Evolutionary conservation across 2,113 vertebrate genomes (phyloP), one percentile per base, ranked within the genome.

Genomic region (Pedionomus torquatus): DNA sequence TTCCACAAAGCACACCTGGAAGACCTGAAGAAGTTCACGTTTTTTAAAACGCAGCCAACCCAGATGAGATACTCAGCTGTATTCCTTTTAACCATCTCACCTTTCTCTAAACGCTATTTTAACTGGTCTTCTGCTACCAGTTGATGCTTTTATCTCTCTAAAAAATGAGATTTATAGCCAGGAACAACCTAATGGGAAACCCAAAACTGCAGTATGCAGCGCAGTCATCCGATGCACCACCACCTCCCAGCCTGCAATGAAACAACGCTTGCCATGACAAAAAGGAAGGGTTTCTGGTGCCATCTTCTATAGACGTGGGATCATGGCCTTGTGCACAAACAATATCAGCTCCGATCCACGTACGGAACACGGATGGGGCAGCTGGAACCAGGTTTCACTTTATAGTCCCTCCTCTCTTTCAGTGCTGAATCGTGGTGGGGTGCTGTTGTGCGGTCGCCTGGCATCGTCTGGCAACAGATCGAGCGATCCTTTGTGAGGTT

Each of bases 1-100:
- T 44, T 28, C 48, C 52, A 33, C 41, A 13, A 54, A 82, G 37
- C 0, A 0, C 0, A 33, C 46, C 0, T 26, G 60, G 64, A 69
- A 66, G 51, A 84, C 12, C 37, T 58, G 39, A 57, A 61, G 68
- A 25, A 75, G 20, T 26, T 84, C 26, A 17, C 4, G 3, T 31
- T 80, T 80, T 79, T 81, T 19, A 19, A 68, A 83, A 55, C 0
- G 33, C 23, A 49, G 66, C 82, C 71, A 86, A 9, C 21, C 65
- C 19, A 41, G 49, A 26, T 2, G 1, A 23, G 10, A 58, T 11
- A 10, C 11, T 25, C 48, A 61, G 17, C 10, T 24, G 13, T 8
- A 25, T 1, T 60, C 43, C 41, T 51, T 21, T 21, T 3, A 55
- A 17, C 7, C 12, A 28, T 7, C 9, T 33, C 76, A 72, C 54